Conservation (phyloP, 2,113 vertebrate genomes). For the Cynocephalus volans region DNA sequence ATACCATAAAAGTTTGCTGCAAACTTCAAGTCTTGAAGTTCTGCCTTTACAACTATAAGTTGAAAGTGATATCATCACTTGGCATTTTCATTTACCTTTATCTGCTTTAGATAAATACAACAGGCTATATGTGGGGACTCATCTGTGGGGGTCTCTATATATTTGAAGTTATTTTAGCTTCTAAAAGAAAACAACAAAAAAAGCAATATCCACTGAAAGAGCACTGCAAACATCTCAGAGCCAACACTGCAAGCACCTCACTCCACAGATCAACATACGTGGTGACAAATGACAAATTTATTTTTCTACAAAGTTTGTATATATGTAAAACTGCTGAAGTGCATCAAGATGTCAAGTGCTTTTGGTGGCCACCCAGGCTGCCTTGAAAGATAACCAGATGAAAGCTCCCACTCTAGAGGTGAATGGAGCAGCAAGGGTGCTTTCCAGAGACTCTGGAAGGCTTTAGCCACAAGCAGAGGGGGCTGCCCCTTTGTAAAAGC, state of each 20-base stretch:
- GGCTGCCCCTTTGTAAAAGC: constrained; percentile 83
- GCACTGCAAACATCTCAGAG: constrained; percentile 89
- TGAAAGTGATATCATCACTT: constrained; percentile 68
- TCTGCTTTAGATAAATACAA: constrained; percentile 53
- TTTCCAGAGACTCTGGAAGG: constrained; percentile 79
- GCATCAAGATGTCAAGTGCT: constrained; percentile 99
- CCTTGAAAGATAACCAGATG: constrained; percentile 99
- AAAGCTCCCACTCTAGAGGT: constrained; percentile 95
- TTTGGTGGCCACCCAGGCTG: constrained; percentile 99
- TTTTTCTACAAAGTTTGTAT: constrained; percentile 99
- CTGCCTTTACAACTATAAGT: constrained; percentile 69
- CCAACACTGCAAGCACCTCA: constrained; percentile 87
- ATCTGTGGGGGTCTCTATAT: constrained; percentile 18
- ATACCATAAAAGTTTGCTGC: constrained; percentile 87
- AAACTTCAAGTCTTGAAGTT: constrained; percentile 75
- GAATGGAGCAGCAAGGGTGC: constrained; percentile 85
- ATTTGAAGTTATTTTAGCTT: constrained; percentile 71
- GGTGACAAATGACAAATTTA: constrained; percentile 99
- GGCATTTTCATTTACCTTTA: constrained; percentile 69
- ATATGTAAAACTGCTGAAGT: constrained; percentile 99
- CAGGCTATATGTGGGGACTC: background rate
- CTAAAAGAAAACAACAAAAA: constrained; percentile 40
- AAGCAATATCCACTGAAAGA: constrained; percentile 61
- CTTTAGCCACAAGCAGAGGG: constrained; percentile 66
- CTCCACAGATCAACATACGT: constrained; percentile 97